A percentile compares a stretch with the other conserved stretches of the same genome.
Evolutionary conservation across 2,113 vertebrate genomes (phyloP).

Genomic region (Anarrhichthys ocellatus): DNA sequence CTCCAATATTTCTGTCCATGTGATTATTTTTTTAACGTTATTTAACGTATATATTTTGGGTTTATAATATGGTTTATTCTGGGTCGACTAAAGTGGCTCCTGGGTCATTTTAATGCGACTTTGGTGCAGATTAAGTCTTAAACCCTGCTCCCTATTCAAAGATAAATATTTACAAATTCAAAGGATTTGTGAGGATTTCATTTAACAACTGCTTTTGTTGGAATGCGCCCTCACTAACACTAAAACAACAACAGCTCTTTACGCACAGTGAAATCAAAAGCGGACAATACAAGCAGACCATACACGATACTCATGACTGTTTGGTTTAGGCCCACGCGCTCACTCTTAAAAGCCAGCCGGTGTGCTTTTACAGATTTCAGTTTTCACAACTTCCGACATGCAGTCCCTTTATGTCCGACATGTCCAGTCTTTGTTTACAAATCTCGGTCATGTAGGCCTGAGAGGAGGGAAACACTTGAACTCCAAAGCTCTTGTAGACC

Average conservation of each 20-base stretch:
- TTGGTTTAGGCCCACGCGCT: slow-evolving; percentile 36
- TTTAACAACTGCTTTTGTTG: slow-evolving; percentile 30
- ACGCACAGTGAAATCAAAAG: slow-evolving; percentile 45
- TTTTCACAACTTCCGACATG: slow-evolving; percentile 58
- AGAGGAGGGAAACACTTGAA: slow-evolving; percentile 68
- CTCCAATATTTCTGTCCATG: neutral
- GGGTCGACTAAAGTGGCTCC: neutral
- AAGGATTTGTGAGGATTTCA: slow-evolving; percentile 53
- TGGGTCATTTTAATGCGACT: slow-evolving; percentile 17
- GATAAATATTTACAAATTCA: slow-evolving; percentile 52
- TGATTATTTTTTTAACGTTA: neutral
- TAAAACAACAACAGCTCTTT: slow-evolving; percentile 38
- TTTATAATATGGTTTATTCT: slow-evolving; percentile 24
- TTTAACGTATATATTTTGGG: neutral
- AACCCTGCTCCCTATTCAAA: slow-evolving; percentile 25
- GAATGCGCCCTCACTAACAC: neutral
- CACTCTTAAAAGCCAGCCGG: slow-evolving; percentile 22
- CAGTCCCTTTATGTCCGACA: slow-evolving; percentile 18
- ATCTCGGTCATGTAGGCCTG: slow-evolving; percentile 37
- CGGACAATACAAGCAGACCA: slow-evolving; percentile 36
- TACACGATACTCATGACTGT: slow-evolving; percentile 44
- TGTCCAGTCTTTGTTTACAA: slow-evolving; percentile 64
- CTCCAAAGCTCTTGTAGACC: slow-evolving; percentile 48
- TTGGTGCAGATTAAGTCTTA: slow-evolving; percentile 20
- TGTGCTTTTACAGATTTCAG: slow-evolving; percentile 31